Conservation (phyloP, 2,888 invertebrate species). For the Hydropsyche betteni region DNA sequence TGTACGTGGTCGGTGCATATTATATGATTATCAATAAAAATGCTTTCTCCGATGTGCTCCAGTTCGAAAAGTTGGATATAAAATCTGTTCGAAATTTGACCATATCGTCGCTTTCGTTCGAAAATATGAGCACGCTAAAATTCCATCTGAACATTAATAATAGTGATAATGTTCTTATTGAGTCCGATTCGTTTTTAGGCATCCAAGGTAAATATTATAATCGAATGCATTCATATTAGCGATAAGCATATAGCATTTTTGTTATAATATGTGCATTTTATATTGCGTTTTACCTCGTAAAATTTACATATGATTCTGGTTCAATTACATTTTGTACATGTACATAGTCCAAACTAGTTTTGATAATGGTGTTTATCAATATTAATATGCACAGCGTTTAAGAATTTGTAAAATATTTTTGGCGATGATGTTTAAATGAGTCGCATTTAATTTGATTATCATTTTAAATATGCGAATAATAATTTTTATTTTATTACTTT, state of each 20-base stretch:
- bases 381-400: no score
- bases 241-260: no score
- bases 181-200: slow-evolving; percentile 71
- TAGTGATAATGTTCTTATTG: slow-evolving; percentile 69
- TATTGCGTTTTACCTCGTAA: no score
- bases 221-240: no score
- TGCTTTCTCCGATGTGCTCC: slow-evolving; percentile 65
- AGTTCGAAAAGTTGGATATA: background rate
- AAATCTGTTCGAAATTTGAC: slow-evolving; percentile 59
- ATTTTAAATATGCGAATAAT: background rate
- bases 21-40: slow-evolving; percentile 66
- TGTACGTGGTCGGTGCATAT: slow-evolving; percentile 67
- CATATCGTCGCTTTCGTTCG: slow-evolving; percentile 65
- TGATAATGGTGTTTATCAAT: no score
- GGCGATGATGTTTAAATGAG: no score
- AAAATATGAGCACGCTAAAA: slow-evolving; percentile 68
- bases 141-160: slow-evolving; percentile 69
- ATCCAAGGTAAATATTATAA: slow-evolving; percentile 61
- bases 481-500: background rate
- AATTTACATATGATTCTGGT: no score
- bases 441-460: no score
- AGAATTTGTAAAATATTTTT: no score
- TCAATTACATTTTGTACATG: no score
- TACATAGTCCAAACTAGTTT: no score
- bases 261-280: no score